Base-by-base conservation (phyloP, 2,888 invertebrate genomes). In the Drosophila nr. perissopoda region DNA sequence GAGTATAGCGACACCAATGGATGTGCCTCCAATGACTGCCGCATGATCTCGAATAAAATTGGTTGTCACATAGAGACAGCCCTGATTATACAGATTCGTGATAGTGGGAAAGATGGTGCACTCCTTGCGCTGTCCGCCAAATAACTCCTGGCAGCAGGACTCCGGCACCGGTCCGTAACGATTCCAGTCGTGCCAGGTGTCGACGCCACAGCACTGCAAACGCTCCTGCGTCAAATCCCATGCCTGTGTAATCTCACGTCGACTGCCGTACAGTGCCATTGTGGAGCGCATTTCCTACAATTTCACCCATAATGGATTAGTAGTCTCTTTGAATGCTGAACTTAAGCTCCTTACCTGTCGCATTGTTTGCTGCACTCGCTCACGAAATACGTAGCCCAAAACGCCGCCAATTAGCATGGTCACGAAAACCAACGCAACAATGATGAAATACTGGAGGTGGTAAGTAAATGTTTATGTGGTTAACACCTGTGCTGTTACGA, bases 381-480 rank as follows among this genome's bases (percentile, higher is more conserved):
- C 96, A 52, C 97, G 95, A 94, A 98, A 98, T 58, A 98, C 97
- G 92, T 97, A 98, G 62, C 97, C 97, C 65, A 98, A 94, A 76
- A 98, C 96, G 51, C 98, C 98, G 42, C 98, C 98, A 71, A 98
- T 96, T 78, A 98, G 94, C 95, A 98, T 96, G 75, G 96, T 96
- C 76, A 98, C 96, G 94, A 98, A 98, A 83, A 98, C 96, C 82
- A 98, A 94, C 91, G 98, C 96, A 59, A 98, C 95, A 31, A 97
- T 94, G 86, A 98, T 96, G 94, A 98, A 98, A 93, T 98, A 98
- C 98, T 98, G 94, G 76, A 77, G 80, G 82, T 77, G 68, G 57
- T 70, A 57, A 46, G 36, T 58, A 70, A 71, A 56, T 56, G 61
- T 56, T 1, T 16, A 60, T 16, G 46, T 61, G 33, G 61, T 73